phyloP scores from a whole-genome alignment of 2,888 invertebrate genomes.

The Lasioglossum calceatum region DNA sequence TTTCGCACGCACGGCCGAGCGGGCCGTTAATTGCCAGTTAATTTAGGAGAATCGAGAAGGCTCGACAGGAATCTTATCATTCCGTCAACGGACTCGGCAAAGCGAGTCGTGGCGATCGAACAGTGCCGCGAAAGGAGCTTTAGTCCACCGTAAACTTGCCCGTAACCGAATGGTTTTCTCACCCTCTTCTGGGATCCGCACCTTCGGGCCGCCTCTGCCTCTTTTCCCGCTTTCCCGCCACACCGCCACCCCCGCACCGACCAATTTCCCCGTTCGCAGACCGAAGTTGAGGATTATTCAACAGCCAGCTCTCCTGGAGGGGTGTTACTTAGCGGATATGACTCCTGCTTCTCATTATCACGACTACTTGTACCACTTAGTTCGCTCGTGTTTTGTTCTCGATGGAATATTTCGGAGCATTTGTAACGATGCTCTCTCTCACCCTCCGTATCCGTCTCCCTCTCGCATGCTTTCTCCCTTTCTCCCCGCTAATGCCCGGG shows the following conservation, averaged over 20 bases:
- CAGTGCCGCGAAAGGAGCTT: conserved; percentile 30
- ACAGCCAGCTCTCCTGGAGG: background rate
- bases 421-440: background rate
- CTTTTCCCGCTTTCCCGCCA: background rate
- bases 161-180: conserved; percentile 50
- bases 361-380: conserved; percentile 9
- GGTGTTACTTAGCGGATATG: conserved; percentile 2
- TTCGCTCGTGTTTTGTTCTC: background rate
- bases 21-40: conserved; percentile 47
- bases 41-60: conserved; percentile 46
- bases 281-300: conserved; percentile 22
- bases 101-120: conserved; percentile 50
- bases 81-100: conserved; percentile 22
- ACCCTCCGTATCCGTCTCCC: background rate
- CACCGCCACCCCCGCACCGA: background rate
- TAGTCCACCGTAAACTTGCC: conserved; percentile 49
- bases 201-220: background rate
- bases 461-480: background rate
- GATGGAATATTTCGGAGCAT: background rate
- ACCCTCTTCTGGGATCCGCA: conserved; percentile 31
- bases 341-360: conserved; percentile 18
- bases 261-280: conserved; percentile 5
- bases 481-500: background rate
- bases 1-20: conserved; percentile 2
- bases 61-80: conserved; percentile 57